Evolutionary conservation across 1,140 invertebrate species (phyloP).

Genomic region (Trachymyrmex cornetzi): DNA sequence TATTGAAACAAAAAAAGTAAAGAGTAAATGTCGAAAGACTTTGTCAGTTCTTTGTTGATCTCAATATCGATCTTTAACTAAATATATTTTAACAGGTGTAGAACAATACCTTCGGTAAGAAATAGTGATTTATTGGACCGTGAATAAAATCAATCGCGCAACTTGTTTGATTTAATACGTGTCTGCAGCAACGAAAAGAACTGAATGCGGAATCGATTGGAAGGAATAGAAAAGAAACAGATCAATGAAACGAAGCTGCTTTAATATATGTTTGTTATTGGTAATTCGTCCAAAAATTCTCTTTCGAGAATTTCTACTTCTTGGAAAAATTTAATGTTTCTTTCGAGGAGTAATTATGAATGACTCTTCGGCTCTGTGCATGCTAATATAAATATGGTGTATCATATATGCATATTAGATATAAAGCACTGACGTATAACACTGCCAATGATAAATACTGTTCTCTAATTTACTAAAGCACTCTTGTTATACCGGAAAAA

Average conservation of each 20-base stretch:
- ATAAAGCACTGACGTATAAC: conserved; percentile 66
- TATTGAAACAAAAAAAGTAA: background rate
- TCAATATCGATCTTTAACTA: background rate
- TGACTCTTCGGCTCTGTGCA: conserved; percentile 64
- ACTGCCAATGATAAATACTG: conserved; percentile 66
- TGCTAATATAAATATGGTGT: conserved; percentile 65
- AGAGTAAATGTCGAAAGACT: background rate
- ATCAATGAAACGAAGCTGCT: background rate
- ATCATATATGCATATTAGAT: conserved; percentile 71
- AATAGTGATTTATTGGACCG: background rate
- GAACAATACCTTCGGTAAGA: background rate
- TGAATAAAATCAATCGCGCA: background rate
- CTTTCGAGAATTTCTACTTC: background rate
- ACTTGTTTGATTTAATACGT: background rate
- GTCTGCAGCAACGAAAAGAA: background rate
- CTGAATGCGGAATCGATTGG: background rate
- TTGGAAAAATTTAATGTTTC: background rate
- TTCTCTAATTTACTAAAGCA: conserved; percentile 66
- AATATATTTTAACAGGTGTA: background rate
- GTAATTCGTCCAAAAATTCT: too few species aligned
- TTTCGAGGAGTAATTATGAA: background rate
- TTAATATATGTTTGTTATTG: background rate
- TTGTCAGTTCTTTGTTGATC: background rate
- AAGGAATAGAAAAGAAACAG: background rate
- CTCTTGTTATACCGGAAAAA: conserved; percentile 54